These are phyloP conservation scores for Myotis brandtii DNA, from an alignment of 2,113 vertebrate species.

Conservation along the genomic window DNA sequence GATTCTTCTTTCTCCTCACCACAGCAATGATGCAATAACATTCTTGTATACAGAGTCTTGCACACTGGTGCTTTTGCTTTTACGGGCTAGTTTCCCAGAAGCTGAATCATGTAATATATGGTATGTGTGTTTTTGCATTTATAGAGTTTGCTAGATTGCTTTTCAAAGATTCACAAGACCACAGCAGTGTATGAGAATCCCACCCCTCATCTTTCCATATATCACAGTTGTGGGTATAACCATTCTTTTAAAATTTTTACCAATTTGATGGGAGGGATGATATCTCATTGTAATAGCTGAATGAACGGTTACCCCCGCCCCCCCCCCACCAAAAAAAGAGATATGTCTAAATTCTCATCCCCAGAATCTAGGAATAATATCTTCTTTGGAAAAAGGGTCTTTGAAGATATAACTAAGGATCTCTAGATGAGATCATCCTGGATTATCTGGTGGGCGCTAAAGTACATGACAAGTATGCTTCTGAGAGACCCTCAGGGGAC, in stretches of 20 bases:
- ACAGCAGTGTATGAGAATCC: neutral
- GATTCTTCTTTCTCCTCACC: slow-evolving; percentile 1
- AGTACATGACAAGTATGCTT: neutral
- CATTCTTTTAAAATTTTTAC: neutral
- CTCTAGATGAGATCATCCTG: neutral
- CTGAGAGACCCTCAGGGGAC: neutral
- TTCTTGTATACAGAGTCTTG: neutral
- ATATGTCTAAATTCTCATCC: neutral
- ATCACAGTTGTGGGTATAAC: neutral
- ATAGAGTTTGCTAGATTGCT: neutral
- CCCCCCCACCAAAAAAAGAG: neutral
- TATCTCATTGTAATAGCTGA: neutral
- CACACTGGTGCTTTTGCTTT: slow-evolving; percentile 48
- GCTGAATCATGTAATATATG: slow-evolving; percentile 25
- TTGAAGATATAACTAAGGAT: neutral
- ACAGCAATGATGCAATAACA: neutral
- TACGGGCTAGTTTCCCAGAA: slow-evolving; percentile 49
- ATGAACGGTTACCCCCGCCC: rapidly evolving
- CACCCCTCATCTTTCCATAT: neutral
- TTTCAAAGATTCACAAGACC: slow-evolving; percentile 46
- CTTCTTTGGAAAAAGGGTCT: neutral
- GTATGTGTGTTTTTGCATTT: neutral
- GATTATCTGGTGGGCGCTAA: neutral
- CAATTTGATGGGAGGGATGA: neutral
- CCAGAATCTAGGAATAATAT: neutral